Evolutionary conservation across 1,140 invertebrate species (phyloP), one percentile per base, ranked within the genome.

Genomic region (Parasteatoda tepidariorum): DNA sequence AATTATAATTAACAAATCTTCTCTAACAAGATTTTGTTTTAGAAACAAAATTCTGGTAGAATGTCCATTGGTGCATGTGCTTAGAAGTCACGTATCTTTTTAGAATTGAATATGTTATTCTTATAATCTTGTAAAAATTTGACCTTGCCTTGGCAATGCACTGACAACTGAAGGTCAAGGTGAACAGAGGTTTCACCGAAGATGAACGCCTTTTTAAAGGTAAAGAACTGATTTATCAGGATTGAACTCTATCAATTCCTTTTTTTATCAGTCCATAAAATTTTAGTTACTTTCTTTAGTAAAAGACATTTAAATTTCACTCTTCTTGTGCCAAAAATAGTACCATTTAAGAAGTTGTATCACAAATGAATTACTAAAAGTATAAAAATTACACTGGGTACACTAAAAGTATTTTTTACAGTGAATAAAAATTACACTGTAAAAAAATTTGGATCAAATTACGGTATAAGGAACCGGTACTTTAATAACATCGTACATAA

Each of bases 81-180:
- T 55, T 31, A 0, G 2, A 22, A 71, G 48, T 55, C 48, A 71
- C 41, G 67, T 18, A 31, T 13, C 6, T 71, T 57, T 71, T 13
- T 18, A 7, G 22, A 28, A 7, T 33, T 34, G 26, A 22, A 33
- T 48, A 71, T 30, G 11, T 71, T 71, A 71, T 71, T 71, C 48
- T 18, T n/a, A 18, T 30, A n/a, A n/a, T n/a, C 9, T 18, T 24
- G n/a, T n/a, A 71, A 48, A 71, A 18, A 71, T 28, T 31, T 71
- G 41, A 71, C 68, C 41, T 71, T 71, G 68, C 33, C 48, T 22
- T 30, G 26, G n/a, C 48, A 71, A 71, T 71, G 41, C 26, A 13
- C 26, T 57, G 41, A 24, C 48, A 31, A 55, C 41, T 71, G 41
- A 71, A 71, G 68, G 68, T 71, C 68, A 71, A 71, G 68, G 68